Evolutionary conservation across 1,140 invertebrate genomes (phyloP), one percentile per base, ranked within the genome.

Genomic region (Macrotrachela quadricornifera): DNA sequence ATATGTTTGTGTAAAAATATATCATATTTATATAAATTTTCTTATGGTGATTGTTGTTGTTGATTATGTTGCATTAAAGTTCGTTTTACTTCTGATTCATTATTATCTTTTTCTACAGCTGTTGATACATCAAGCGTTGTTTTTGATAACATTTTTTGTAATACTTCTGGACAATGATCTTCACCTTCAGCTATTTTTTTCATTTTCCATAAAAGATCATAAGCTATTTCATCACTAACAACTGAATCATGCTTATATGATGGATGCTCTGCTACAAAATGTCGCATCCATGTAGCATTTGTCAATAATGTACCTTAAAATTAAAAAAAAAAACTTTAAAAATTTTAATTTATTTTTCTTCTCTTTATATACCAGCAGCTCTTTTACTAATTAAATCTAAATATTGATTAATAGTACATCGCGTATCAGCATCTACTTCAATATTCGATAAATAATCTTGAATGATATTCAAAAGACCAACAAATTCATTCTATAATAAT

Each of bases 361-460:
- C 14, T 11, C 8, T 49, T 64, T 65, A 15, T 59, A 30, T 79
- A 57, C 87, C 86, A 57, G 81, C 80, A 10, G 90, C 88, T 60
- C 88, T 74, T 57, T 78, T 76, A 64, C 85, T 79, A 64, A 99
- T 96, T 43, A 97, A 77, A 63, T 83, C 85, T 48, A 97, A 76
- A 73, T 99, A 99, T 70, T 94, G 84, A 67, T 85, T 81, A 59
- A 97, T 83, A 6, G 87, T 91, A 71, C 90, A 96, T 63, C 88
- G 83, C 21, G 85, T 91, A 66, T 92, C 87, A 9, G 87, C 83
- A 72, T 95, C 90, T 12, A 59, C 55, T 30, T 60, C 57, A 78
- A 94, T 85, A 46, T 79, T 80, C 51, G 79, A 79, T 57, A 96
- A 73, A 69, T 94, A 97, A 59, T 82, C 83, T 61, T 87, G 80